Evolutionary conservation across 2,888 invertebrate species (phyloP).

Genomic region (Agonopterix subpropinquella): DNA sequence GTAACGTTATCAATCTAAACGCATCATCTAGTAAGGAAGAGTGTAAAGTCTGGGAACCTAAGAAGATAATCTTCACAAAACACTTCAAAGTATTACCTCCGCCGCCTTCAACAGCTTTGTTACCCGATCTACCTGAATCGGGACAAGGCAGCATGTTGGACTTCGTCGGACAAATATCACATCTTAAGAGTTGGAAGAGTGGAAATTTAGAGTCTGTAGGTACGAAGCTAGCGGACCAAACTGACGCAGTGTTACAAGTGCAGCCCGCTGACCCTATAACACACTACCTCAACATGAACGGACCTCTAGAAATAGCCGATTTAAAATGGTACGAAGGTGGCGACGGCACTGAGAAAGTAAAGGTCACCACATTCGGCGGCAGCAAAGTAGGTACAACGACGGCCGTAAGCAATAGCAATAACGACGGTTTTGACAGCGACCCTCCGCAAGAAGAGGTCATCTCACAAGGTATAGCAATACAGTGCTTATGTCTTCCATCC

Average conservation of each 20-base stretch:
- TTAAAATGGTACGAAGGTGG: slow-evolving; percentile 65
- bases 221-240: slow-evolving; percentile 59
- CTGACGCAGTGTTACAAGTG: slow-evolving; percentile 42
- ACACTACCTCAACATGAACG: slow-evolving; percentile 61
- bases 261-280: slow-evolving; percentile 52
- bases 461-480: slow-evolving; percentile 69
- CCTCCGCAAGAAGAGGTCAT: slow-evolving; percentile 57
- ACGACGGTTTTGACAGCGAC: slow-evolving; percentile 70
- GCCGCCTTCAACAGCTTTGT: slow-evolving; percentile 44
- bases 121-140: slow-evolving; percentile 54
- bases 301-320: slow-evolving; percentile 65
- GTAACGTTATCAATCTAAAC: slow-evolving; percentile 71
- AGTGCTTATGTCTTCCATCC: slow-evolving; percentile 74
- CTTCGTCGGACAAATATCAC: slow-evolving; percentile 61
- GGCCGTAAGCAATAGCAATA: slow-evolving; percentile 51
- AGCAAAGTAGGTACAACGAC: slow-evolving; percentile 56
- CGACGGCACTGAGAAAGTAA: slow-evolving; percentile 56
- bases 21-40: slow-evolving; percentile 67
- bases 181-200: slow-evolving; percentile 64
- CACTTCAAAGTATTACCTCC: slow-evolving; percentile 57
- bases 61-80: slow-evolving; percentile 55
- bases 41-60: slow-evolving; percentile 59
- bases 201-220: slow-evolving; percentile 56
- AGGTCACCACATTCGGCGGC: slow-evolving; percentile 46
- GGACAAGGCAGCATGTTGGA: slow-evolving; percentile 56